Evolutionary conservation across 2,888 invertebrate genomes (phyloP), one percentile per base, ranked within the genome.

Genomic region (Heterodera filipjevi): DNA sequence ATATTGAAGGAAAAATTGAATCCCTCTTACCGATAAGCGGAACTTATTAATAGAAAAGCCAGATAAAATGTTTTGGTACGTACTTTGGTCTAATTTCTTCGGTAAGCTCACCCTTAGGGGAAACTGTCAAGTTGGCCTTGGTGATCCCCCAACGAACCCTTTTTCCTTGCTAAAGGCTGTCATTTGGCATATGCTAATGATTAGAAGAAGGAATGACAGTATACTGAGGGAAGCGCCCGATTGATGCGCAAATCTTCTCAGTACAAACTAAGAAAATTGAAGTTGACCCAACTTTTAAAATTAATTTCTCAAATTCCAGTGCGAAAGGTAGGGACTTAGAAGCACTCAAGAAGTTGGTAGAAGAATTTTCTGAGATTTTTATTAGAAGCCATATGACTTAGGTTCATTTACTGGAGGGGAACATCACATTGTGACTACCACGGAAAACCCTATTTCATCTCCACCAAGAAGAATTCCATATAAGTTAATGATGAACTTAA

Each of bases 351-450:
- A n/a, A 68, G 3, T 66, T 81, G 33, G 22, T 71, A 12, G 75
- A 80, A 2, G 33, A 77, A 39, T 81, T 70, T 39, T 35, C 39
- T 1, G 83, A 83, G 33, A 66, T 83, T 10, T 82, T 84, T 44
- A 78, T 77, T 0, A 78, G 76, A 53, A 77, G 27, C 12, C 64
- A 27, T 84, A 85, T 35, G 85, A 85, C 71, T 27, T 85, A 12
- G 84, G 84, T 0, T 75, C 80, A 14, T 81, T 79, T 12, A 79
- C 73, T 30, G 79, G 78, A 0, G 80, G 73, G 0, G 79, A 79
- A 30, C 78, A 81, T 8, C 75, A 82, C 19, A 84, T 85, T 59
- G 76, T 80, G 19, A 83, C 82, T 1, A 82, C 80, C 39, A 81
- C 83, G 0, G 80, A 82, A 33, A 0, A 83, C 0, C 84, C 83